Conservation (phyloP, 2,797 vertebrate genomes). For the Kryptopterus vitreolus region DNA sequence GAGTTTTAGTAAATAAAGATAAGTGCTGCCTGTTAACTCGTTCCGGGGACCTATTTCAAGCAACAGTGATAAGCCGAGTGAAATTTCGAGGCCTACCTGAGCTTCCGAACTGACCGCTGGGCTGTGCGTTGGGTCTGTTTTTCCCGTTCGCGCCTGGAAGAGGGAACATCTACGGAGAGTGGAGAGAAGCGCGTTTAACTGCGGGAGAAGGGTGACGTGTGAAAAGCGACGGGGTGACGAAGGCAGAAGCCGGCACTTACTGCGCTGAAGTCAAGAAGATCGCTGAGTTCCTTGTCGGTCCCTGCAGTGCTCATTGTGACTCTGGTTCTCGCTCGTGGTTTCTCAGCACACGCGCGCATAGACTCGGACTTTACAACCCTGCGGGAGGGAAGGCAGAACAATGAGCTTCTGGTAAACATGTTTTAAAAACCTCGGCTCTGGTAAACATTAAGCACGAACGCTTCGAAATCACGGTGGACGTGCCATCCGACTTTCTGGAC, state of each 20-base stretch:
- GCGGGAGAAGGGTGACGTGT: neutral
- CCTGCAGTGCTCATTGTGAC: conserved; percentile 92
- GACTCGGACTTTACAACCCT: conserved; percentile 59
- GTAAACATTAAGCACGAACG: neutral
- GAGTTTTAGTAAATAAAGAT: no score
- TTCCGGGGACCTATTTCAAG: no score
- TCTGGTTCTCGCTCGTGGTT: conserved; percentile 55
- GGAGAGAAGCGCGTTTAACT: neutral
- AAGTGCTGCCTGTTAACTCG: no score
- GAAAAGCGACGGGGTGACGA: neutral
- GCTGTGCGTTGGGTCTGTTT: conserved; percentile 85
- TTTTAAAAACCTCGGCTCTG: neutral
- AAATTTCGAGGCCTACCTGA: conserved; percentile 75
- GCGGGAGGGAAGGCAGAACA: conserved; percentile 3
- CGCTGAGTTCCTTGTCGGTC: conserved; percentile 96
- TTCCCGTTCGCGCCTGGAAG: conserved; percentile 90
- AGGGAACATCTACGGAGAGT: conserved; percentile 88
- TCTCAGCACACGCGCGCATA: conserved; percentile 25
- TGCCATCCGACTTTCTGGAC: no score
- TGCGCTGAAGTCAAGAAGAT: conserved; percentile 97
- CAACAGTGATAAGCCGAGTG: neutral
- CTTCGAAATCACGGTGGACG: neutral
- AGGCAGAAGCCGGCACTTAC: conserved; percentile 73
- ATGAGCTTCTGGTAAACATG: neutral
- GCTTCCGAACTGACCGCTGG: conserved; percentile 86